Base-by-base conservation (phyloP, 2,888 invertebrate genomes). In the Caenorhabditis panamensis region DNA sequence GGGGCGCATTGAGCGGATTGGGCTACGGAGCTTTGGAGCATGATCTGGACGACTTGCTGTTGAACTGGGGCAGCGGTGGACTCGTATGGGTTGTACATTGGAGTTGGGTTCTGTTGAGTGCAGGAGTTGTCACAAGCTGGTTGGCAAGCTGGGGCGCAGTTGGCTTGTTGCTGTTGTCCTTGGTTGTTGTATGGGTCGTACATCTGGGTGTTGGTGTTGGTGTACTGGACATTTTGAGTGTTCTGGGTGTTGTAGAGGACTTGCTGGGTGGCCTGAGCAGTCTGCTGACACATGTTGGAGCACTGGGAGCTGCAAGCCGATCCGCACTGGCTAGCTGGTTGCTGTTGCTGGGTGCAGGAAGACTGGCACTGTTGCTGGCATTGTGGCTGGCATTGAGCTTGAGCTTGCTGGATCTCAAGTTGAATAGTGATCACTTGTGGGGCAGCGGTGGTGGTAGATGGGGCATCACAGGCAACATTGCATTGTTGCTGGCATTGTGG, bases 1-100 rank as follows among this genome's bases (percentile, higher is more conserved):
- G 72, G 72, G 26, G 64, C 72, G 56, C 84, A 84, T 37, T 80
- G 80, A 36, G 75, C 41, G 22, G 79, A 76, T 58, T 82, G 79
- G 51, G 81, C 82, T 16, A 82, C 61, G 53, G 72, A 59, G 26
- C 73, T 41, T 36, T 77, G 73, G 62, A 83, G 81, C 5, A 73
- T 59, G 44, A 82, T 72, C 73, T 82, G 68, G 53, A 79, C 62
- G 24, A 71, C 78, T 58, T 73, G 72, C 18, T 54, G 56, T 37
- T 66, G 54, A 9, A 22, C 20, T 64, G 78, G 64, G 41, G 53
- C 49, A 26, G 49, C 54, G 20, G 62, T 62, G 20, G 56, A 31
- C 9, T n/a, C 20, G 36, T 56, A 56, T 63, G 79, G 79, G 59
- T 75, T 62, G 64, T 64, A 76, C 36, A 63, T 36, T 59, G 73